Percentiles rank a stretch among this genome's conserved stretches.
Conservation (phyloP, 2,888 invertebrate genomes). For the Dione vanillae region DNA sequence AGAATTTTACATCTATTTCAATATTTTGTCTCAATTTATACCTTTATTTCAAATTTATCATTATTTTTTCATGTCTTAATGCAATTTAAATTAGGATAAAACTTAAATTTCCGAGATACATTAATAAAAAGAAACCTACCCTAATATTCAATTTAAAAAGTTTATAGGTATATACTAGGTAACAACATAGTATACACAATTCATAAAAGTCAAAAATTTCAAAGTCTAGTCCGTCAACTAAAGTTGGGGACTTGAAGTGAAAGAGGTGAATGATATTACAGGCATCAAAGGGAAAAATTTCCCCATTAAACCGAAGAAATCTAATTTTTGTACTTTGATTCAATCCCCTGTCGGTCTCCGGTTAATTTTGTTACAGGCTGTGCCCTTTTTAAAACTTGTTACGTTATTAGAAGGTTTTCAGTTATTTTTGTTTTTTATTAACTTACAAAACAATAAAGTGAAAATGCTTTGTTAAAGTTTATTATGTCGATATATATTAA, state of each 20-base stretch:
- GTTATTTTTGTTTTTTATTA: conserved; percentile 55
- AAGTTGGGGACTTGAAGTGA: conserved; percentile 52
- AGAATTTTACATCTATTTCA: background rate
- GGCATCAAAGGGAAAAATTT: conserved; percentile 69
- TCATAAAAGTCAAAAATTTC: background rate
- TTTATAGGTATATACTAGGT: no score
- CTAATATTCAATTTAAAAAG: no score
- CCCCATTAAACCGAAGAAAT: conserved; percentile 60
- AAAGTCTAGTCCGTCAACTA: conserved; percentile 40
- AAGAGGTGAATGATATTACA: conserved; percentile 65
- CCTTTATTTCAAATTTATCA: no score
- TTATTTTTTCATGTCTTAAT: background rate
- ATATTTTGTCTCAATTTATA: background rate
- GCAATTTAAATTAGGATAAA: no score
- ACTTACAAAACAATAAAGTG: conserved; percentile 29
- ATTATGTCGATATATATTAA: background rate
- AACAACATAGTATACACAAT: background rate
- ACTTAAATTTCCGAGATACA: no score
- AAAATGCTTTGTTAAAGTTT: background rate
- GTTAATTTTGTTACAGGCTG: conserved; percentile 58
- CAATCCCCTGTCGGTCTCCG: conserved; percentile 51
- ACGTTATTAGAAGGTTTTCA: conserved; percentile 52
- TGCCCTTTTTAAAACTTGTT: conserved; percentile 67
- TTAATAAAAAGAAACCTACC: no score
- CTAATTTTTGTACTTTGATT: conserved; percentile 75